Evolutionary conservation across 2,797 vertebrate species (phyloP), one percentile per base, ranked within the genome.

Genomic region (Lates japonicus): DNA sequence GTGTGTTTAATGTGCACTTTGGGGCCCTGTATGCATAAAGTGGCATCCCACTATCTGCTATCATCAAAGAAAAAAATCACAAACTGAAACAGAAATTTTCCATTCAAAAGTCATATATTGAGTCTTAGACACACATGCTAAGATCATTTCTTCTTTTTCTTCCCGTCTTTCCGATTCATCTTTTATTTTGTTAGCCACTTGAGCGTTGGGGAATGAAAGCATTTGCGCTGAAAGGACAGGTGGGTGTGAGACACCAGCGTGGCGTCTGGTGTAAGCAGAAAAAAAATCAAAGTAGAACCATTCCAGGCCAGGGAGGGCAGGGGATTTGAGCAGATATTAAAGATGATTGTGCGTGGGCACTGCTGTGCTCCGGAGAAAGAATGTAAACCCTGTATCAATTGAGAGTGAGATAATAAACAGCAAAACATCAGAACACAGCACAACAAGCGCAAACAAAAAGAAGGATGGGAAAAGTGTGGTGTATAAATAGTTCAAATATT

Each of bases 401-500:
- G n/a, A 91, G 92, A 88, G 77, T 42, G 90, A 82, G 90, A 94
- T 94, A 92, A 94, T 91, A 94, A 87, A 93, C 87, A 84, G 70
- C 83, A 87, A 70, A 91, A 92, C 93, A 93, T 92, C 90, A 90
- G 62, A 92, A 90, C 87, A 57, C 70, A 71, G 81, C 83, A 85
- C 83, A 88, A 88, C 88, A 93, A 92, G 93, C 88, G 81, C 77
- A 89, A 87, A 90, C 85, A 89, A 87, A 81, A 87, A 90, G 83
- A 82, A 83, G 76, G 74, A 89, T 67, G 83, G 73, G 54, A 54
- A 71, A 81, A 86, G 83, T 39, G 41, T 22, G 5, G 71, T 64
- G 41, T 91, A 93, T 91, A 94, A 95, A 95, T 93, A 93, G 93
- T 94, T 95, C 83, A 94, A 91, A 94, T 94, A 87, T 94, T 95